Percentiles rank a stretch among this genome's conserved stretches.
These are phyloP conservation scores for Oriolus oriolus DNA, from an alignment of 2,113 vertebrate species.

Conservation along the genomic window DNA sequence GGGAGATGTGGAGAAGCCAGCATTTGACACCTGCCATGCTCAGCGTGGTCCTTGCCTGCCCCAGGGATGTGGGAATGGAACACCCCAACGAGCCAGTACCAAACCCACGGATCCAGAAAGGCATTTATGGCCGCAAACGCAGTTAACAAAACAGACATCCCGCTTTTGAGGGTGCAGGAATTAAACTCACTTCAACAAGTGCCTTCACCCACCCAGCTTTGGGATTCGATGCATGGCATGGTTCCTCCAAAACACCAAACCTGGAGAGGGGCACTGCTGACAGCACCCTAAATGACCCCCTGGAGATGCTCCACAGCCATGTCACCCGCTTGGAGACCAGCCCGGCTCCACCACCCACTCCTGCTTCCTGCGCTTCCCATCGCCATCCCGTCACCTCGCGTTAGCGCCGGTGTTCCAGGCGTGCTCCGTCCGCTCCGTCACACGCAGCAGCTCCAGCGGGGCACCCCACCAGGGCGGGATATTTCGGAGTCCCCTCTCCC, in stretches of 20 bases:
- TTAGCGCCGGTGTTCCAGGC: not conserved
- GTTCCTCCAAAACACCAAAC: not conserved
- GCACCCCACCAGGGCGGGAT: fast-evolving
- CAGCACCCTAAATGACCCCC: fast-evolving
- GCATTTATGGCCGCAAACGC: fast-evolving
- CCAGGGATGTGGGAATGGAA: not conserved
- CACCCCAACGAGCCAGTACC: fast-evolving
- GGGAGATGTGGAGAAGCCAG: not conserved
- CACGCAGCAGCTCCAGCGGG: not conserved
- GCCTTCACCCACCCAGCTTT: not conserved
- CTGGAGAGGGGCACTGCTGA: fast-evolving
- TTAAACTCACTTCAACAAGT: not conserved
- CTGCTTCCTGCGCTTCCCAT: fast-evolving
- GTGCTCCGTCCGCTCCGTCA: fast-evolving
- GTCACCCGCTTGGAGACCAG: fast-evolving
- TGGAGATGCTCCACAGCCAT: fast-evolving
- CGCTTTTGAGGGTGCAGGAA: not conserved
- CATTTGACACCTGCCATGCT: not conserved
- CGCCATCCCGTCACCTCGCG: not conserved
- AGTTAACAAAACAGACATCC: fast-evolving
- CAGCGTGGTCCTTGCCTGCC: fast-evolving
- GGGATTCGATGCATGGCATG: fast-evolving
- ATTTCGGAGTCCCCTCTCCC: not conserved
- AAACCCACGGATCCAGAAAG: fast-evolving
- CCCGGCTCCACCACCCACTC: not conserved